phyloP scores from a whole-genome alignment of 37 sponge, comb jelly and placozoan species.

The Halisarca cf. caerulea region DNA sequence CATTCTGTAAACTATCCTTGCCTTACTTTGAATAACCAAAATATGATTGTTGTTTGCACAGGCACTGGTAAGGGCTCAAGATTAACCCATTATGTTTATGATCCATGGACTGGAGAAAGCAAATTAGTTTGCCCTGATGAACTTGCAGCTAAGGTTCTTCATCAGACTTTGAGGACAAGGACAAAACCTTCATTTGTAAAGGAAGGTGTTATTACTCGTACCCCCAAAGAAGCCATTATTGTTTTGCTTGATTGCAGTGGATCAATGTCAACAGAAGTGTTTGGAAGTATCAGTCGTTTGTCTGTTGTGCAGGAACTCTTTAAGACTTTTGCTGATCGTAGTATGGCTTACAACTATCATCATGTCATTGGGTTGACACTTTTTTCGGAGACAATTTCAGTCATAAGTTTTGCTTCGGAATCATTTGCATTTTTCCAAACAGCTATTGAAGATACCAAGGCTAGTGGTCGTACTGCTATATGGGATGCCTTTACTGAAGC shows the following conservation, averaged over 20 bases:
- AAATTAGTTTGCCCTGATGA: not conserved
- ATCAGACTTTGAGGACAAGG: not conserved
- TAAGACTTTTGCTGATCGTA: slow-evolving; percentile 43
- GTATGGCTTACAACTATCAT: slow-evolving; percentile 34
- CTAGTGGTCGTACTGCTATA: slow-evolving; percentile 14
- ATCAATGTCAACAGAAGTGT: slow-evolving; percentile 7
- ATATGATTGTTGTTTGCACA: not conserved
- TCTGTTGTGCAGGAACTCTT: slow-evolving; percentile 35
- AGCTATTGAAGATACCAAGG: not conserved
- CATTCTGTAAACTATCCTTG: slow-evolving; percentile 2
- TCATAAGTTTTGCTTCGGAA: slow-evolving; percentile 22
- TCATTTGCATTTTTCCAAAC: slow-evolving; percentile 26
- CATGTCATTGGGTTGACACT: slow-evolving; percentile 46
- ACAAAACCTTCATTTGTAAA: not conserved
- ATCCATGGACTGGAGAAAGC: not conserved
- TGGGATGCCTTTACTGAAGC: slow-evolving; percentile 35
- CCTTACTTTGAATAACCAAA: not conserved
- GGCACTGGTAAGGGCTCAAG: not conserved
- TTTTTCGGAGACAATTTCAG: slow-evolving; percentile 6
- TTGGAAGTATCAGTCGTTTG: not conserved
- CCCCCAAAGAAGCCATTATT: slow-evolving; percentile 43
- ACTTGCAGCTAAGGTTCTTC: not conserved
- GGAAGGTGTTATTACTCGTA: slow-evolving; percentile 24
- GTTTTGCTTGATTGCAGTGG: slow-evolving; percentile 34
- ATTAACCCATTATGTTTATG: not conserved